Evolutionary conservation across 2,113 vertebrate species (phyloP), one percentile per base, ranked within the genome.

Genomic region (Coracopsis vasa): DNA sequence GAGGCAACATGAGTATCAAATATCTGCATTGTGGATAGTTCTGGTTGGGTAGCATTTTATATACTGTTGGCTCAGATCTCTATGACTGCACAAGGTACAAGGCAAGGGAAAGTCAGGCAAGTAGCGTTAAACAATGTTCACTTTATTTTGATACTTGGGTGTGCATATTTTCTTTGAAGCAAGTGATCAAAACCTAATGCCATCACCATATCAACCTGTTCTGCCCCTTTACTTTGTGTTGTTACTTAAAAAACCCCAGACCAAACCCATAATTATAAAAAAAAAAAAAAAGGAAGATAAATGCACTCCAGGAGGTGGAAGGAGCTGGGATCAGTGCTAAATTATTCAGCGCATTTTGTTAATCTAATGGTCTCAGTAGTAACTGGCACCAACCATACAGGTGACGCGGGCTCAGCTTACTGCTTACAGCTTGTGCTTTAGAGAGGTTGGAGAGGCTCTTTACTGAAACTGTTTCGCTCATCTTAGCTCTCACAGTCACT

Each of bases 11-110:
- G 51, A 20, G 54, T 78, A 39, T 94, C 56, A 78, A 69, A 71
- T 94, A 48, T 27, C 72, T 50, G 75, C 31, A 33, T 24, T 93
- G 90, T 81, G 75, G 51, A 24, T 86, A 56, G 86, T 89, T 95
- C 80, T 92, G 95, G 86, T 87, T 92, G 77, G 80, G 80, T 88
- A 89, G 81, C 41, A 79, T 92, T 96, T 94, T 94, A 82, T n/a
- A 95, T 94, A 90, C 95, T 93, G 65, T 94, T 97, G 94, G 94
- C 86, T 94, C 66, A 12, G 69, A 33, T 69, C 69, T 92, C 51
- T 91, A 2, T 8, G 11, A 61, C 65, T 81, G 13, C 0, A 0
- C 47, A 56, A 78, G 35, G 72, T 75, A 75, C 83, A 79, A 83
- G 75, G 47, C 1, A 0, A 93, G 72, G 44, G 47, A 84, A 92